These are phyloP conservation scores for Xestoiulus laeticollis DNA, from an alignment of 2,888 invertebrate species.

Conservation along the genomic window DNA sequence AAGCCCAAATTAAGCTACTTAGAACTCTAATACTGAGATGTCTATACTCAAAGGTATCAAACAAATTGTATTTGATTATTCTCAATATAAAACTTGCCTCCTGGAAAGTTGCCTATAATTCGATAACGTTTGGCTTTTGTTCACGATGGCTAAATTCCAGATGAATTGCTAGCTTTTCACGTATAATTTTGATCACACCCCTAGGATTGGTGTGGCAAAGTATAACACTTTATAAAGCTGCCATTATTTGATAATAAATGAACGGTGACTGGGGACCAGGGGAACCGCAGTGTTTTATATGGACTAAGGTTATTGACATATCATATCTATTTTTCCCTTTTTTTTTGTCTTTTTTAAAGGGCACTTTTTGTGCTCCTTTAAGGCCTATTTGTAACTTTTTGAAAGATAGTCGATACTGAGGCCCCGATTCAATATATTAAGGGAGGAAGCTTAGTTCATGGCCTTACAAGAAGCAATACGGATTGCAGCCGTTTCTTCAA, in stretches of 20 bases:
- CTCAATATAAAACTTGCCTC: background rate
- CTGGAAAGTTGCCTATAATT: background rate
- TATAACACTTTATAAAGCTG: background rate
- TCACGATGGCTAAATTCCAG: background rate
- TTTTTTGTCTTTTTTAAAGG: conserved; percentile 26
- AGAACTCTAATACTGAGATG: too few species aligned
- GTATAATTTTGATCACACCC: conserved; percentile 12
- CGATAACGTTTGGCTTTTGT: background rate
- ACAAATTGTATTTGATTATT: too few species aligned
- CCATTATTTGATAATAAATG: conserved; percentile 12
- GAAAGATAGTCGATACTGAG: conserved; percentile 20
- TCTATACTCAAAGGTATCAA: too few species aligned
- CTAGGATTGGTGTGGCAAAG: background rate
- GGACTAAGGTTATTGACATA: conserved; percentile 3
- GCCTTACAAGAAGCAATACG: conserved; percentile 7
- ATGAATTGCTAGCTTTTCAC: background rate
- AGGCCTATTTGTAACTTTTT: conserved; percentile 26
- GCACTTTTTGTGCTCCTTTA: conserved; percentile 20
- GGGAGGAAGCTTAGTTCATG: conserved; percentile 26
- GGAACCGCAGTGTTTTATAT: conserved; percentile 4
- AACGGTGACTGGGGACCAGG: background rate
- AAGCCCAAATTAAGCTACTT: too few species aligned
- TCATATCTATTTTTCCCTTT: background rate
- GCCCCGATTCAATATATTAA: conserved; percentile 12
- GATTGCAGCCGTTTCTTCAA: background rate